Evolutionary conservation across 23 tunicate genomes (phyloP), one percentile per base, ranked within the genome.

Genomic region (Trididemnum miniatum): DNA sequence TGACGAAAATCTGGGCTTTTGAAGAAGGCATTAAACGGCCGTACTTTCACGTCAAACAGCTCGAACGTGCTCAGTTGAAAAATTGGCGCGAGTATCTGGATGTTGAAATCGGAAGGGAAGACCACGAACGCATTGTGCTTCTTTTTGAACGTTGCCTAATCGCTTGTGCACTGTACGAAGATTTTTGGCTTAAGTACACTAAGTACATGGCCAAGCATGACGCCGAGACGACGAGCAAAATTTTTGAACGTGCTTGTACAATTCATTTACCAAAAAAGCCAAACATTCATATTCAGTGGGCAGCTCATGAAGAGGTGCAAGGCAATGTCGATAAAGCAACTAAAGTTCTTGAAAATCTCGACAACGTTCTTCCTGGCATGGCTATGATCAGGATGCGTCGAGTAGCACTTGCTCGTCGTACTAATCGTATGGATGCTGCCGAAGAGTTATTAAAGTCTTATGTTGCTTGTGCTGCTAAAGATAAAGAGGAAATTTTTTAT

Each of bases 121-220:
- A 91, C 40, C 83, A 83, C 22, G 79, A 79, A 1, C 74, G 92
- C 26, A 60, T 83, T 18, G 86, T 82, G 29, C 65, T 92, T 0
- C 71, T 92, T 4, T 92, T 92, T 79, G 97, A 92, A 65, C 65
- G 97, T 29, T 92, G 97, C 65, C 79, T 92, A 24, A 92, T 92
- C 35, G 97, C 97, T 7, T 92, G 97, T 87, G 97, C 97, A 12
- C 72, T 92, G 65, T 92, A 92, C 79, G 97, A 92, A 71, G 97
- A 92, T 74, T 92, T 92, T 51, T 92, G 97, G 97, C 51, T 92
- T 36, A 92, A 92, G 72, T 92, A 92, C 85, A 91, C 97, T 5
- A 86, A 85, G 60, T 92, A 92, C 63, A 87, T 92, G 92, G 62
- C 80, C 4, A 72, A 87, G 50, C 4, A 31, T 32, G 89, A 92